Conservation (phyloP, 2,797 vertebrate species). For the Acrocephalus scirpaceus region DNA sequence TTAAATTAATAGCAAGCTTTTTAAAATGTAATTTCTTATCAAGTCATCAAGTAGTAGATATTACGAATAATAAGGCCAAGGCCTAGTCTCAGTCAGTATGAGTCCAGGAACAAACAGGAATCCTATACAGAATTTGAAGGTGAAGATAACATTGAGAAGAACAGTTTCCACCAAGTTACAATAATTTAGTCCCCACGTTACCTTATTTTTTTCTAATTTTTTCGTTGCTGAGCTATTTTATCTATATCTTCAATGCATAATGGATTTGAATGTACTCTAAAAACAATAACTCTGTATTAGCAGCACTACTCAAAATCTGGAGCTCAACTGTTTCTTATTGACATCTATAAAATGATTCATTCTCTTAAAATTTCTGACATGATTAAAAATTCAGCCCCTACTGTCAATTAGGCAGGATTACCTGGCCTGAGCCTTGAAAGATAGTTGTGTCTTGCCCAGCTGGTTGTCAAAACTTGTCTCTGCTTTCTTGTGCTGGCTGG, state of each 20-base stretch:
- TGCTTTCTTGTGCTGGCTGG: neutral
- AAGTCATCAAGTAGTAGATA: constrained; percentile 38
- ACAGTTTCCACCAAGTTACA: neutral
- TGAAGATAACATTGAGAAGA: neutral
- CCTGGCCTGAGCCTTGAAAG: neutral
- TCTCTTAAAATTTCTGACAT: neutral
- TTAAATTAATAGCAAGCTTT: constrained; percentile 49
- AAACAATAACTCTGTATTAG: neutral
- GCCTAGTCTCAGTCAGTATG: neutral
- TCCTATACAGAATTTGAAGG: neutral
- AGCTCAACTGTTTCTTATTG: neutral
- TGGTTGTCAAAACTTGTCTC: neutral
- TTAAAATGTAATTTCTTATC: constrained; percentile 59
- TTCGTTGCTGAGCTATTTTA: neutral
- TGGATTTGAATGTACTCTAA: neutral
- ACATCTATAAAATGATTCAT: neutral
- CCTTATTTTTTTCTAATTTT: neutral
- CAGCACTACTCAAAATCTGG: neutral
- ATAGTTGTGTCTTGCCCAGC: neutral
- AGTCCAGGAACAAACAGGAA: neutral
- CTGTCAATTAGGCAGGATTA: neutral
- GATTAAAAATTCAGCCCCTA: neutral
- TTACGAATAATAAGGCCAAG: constrained; percentile 37
- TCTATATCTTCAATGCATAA: neutral
- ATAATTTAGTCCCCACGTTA: neutral